Percentiles rank a stretch among this genome's conserved stretches.
These are phyloP conservation scores for Drosophila nikananu DNA, from an alignment of 1,140 invertebrate genomes.

Conservation along the genomic window DNA sequence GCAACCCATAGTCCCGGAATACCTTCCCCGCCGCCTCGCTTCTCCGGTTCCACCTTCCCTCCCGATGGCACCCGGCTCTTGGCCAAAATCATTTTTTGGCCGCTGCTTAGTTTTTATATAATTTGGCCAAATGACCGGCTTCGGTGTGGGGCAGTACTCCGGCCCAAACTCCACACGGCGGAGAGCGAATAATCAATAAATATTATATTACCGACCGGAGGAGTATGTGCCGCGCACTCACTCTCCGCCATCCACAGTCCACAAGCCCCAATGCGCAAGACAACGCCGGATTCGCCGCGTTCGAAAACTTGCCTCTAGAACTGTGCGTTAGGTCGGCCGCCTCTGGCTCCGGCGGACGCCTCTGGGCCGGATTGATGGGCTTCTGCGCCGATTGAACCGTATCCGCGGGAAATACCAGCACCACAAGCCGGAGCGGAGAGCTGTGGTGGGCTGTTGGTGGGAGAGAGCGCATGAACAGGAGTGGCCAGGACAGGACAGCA, in stretches of 20 bases:
- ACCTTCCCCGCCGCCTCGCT: neutral
- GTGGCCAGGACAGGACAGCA: constrained; percentile 4
- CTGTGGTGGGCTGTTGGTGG: neutral
- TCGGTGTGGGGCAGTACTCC: constrained; percentile 8
- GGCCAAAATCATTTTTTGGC: constrained; percentile 9
- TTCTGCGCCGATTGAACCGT: constrained; percentile 28
- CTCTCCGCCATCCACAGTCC: neutral
- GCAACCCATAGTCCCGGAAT: neutral
- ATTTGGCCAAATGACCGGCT: constrained; percentile 44
- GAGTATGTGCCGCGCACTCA: neutral
- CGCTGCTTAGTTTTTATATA: constrained; percentile 38
- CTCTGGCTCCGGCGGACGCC: constrained; percentile 11
- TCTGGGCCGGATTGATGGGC: constrained; percentile 25
- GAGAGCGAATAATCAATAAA: constrained; percentile 71
- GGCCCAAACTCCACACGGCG: constrained; percentile 44
- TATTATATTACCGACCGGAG: constrained; percentile 61
- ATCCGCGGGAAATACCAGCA: constrained; percentile 2
- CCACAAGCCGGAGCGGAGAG: neutral
- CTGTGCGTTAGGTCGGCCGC: constrained; percentile 1
- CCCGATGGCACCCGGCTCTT: neutral
- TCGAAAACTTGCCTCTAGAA: constrained; percentile 26
- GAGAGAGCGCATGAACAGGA: constrained; percentile 25
- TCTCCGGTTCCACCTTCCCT: neutral
- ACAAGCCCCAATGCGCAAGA: constrained; percentile 36
- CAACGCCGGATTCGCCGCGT: constrained; percentile 18